These are phyloP conservation scores for Araneus ventricosus DNA, from an alignment of 1,140 invertebrate genomes.

Conservation along the genomic window DNA sequence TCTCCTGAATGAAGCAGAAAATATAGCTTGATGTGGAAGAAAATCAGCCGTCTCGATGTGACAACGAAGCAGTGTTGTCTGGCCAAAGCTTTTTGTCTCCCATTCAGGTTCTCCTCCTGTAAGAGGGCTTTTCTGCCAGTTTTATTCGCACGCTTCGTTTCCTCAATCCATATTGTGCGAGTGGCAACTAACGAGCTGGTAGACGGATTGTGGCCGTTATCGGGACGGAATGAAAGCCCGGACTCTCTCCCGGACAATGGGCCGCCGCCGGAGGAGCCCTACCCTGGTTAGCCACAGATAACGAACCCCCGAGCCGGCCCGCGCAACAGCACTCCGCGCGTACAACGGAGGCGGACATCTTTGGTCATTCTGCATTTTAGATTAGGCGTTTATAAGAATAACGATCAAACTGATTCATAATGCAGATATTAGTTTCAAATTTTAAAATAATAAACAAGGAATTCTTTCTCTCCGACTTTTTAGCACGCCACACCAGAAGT, in stretches of 20 bases:
- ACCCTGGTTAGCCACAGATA: conserved; percentile 66
- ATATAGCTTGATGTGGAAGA: no score
- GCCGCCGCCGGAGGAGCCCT: conserved; percentile 13
- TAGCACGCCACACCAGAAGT: no score
- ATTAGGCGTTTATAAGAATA: no score
- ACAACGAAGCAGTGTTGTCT: no score
- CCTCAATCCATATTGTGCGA: conserved; percentile 13
- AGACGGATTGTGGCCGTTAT: conserved; percentile 65
- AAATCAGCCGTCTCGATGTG: no score
- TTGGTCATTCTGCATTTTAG: background rate
- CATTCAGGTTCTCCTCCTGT: background rate
- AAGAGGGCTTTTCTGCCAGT: background rate
- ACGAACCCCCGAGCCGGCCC: conserved; percentile 21
- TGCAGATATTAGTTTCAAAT: no score
- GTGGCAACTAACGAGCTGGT: conserved; percentile 47
- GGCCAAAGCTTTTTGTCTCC: background rate
- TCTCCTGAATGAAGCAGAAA: no score
- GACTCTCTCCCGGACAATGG: conserved; percentile 50
- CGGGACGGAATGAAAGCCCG: conserved; percentile 50
- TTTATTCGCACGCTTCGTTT: background rate
- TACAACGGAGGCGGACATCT: background rate
- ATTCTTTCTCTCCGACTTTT: no score
- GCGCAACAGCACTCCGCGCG: background rate
- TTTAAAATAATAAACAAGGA: no score
- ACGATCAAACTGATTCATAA: no score